Evolutionary conservation across 2,113 vertebrate species (phyloP).

Genomic region (Hyla sarda): DNA sequence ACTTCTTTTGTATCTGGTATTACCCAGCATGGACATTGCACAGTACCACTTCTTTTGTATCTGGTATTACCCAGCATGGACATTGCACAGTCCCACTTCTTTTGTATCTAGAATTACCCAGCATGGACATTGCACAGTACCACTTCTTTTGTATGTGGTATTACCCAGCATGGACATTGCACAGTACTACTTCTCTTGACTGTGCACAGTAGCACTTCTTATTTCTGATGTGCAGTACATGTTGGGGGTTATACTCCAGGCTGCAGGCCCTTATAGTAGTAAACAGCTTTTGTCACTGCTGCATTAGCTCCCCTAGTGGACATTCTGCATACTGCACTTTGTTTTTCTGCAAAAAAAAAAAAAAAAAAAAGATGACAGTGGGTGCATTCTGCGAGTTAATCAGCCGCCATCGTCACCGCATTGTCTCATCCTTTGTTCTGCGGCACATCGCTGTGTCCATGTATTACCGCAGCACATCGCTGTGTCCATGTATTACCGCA

Average conservation of each 20-base stretch:
- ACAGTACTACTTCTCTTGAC: neutral
- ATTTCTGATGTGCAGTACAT: no score
- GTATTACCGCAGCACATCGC: no score
- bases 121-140: neutral
- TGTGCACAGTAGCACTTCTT: no score
- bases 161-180: neutral
- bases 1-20: no score
- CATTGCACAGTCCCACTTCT: neutral
- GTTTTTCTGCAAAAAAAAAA: constrained; percentile 53
- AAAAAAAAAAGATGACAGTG: neutral
- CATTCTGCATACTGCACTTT: constrained; percentile 23
- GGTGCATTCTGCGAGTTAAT: neutral
- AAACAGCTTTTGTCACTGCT: neutral
- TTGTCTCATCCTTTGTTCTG: constrained; percentile 4
- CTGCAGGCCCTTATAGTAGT: neutral
- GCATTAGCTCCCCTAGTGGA: neutral
- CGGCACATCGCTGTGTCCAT: neutral
- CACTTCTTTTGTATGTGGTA: neutral
- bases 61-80: no score
- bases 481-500: no score
- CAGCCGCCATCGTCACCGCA: neutral
- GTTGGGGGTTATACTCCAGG: neutral
- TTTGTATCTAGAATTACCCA: no score
- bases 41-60: no score
- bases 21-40: no score